Conservation (phyloP, 2,888 invertebrate genomes). For the Branchipolynoe longqiensis region DNA sequence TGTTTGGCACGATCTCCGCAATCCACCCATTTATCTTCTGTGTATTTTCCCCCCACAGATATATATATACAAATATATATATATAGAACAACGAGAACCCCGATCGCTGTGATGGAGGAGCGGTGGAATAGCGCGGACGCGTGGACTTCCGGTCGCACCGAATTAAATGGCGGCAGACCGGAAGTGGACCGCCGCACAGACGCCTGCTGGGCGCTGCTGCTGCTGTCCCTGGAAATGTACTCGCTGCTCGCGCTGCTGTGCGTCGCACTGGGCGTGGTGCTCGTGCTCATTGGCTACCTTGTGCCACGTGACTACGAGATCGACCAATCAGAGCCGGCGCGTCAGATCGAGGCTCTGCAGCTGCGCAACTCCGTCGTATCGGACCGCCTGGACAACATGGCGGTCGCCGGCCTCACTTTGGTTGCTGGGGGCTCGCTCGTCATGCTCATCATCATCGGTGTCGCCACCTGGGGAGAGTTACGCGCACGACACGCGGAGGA, state of each 20-base stretch:
- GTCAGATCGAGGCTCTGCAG: constrained; percentile 44
- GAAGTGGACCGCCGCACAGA: not conserved
- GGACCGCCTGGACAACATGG: not conserved
- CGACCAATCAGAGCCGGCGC: not conserved
- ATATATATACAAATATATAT: too few species aligned
- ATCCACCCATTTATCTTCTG: too few species aligned
- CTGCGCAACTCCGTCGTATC: constrained; percentile 6
- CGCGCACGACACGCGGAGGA: not conserved
- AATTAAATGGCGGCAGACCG: not conserved
- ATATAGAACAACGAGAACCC: not conserved
- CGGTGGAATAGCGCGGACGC: not conserved
- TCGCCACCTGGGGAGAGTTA: constrained; percentile 7
- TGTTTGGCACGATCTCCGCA: too few species aligned
- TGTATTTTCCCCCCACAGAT: too few species aligned
- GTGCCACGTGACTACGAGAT: constrained; percentile 29
- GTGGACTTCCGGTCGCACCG: not conserved
- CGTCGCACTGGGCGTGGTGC: constrained; percentile 16
- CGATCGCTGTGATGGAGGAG: not conserved
- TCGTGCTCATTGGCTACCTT: constrained; percentile 29
- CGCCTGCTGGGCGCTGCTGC: not conserved
- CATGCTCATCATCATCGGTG: constrained; percentile 21
- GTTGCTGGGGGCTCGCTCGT: not conserved
- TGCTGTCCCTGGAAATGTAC: not conserved
- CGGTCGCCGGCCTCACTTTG: constrained; percentile 25
- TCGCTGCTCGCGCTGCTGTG: not conserved